phyloP scores from a whole-genome alignment of 2,888 invertebrate genomes.

The Pammene aurita region DNA sequence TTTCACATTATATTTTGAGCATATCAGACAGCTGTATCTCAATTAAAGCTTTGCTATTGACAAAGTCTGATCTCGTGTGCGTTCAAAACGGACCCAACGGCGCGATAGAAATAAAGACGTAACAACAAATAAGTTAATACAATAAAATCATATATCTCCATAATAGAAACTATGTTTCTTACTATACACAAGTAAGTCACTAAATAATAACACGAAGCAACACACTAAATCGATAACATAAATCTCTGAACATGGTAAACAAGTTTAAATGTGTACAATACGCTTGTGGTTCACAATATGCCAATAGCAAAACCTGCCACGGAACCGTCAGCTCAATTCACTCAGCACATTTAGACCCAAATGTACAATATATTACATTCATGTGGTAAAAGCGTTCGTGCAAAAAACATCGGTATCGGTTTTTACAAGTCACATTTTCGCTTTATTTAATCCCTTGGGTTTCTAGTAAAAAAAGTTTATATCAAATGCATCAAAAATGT shows the following conservation, averaged over 20 bases:
- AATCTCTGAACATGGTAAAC: conserved; percentile 79
- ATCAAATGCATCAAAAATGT: conserved; percentile 84
- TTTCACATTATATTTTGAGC: conserved; percentile 79
- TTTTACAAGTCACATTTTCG: conserved; percentile 77
- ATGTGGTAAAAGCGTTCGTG: conserved; percentile 79
- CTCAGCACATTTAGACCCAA: conserved; percentile 82
- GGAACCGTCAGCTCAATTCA: conserved; percentile 79
- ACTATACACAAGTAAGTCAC: conserved; percentile 70
- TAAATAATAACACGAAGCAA: conserved; percentile 81
- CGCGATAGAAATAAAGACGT: conserved; percentile 72
- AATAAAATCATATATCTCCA: conserved; percentile 73
- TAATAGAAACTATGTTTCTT: conserved; percentile 81
- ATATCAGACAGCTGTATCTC: conserved; percentile 78
- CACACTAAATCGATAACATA: conserved; percentile 79
- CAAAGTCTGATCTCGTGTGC: conserved; percentile 67
- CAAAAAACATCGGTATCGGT: conserved; percentile 77
- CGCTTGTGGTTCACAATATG: conserved; percentile 70
- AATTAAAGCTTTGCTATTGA: conserved; percentile 82
- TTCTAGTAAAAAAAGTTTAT: conserved; percentile 83
- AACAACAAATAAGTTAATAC: conserved; percentile 81
- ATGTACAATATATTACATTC: conserved; percentile 83
- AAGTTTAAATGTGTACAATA: conserved; percentile 63
- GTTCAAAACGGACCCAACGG: conserved; percentile 59
- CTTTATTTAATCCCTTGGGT: conserved; percentile 74
- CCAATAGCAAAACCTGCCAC: conserved; percentile 83